Evolutionary conservation across 2,113 vertebrate species (phyloP).

Genomic region (Acrocephalus arundinaceus): DNA sequence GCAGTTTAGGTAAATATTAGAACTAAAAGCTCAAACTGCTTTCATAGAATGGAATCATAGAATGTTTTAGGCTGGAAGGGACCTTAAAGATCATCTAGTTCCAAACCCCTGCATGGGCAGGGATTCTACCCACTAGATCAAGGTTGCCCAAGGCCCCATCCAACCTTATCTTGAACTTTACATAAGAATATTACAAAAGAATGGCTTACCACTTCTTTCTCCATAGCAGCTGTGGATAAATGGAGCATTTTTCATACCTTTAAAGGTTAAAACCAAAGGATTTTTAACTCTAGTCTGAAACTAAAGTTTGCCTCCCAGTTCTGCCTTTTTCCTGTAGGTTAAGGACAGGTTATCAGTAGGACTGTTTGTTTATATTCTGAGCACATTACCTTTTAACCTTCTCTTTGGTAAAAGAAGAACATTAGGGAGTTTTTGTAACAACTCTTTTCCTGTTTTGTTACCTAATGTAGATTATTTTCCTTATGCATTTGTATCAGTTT

Average conservation of each 20-base stretch:
- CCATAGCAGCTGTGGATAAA: not conserved
- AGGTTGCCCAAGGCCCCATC: not conserved
- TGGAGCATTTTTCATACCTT: not conserved
- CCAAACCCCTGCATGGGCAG: not conserved
- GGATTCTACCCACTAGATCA: not conserved
- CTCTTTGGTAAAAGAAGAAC: not conserved
- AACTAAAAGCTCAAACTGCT: not conserved
- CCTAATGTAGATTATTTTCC: not conserved
- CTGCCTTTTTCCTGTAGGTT: not conserved
- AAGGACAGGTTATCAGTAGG: not conserved
- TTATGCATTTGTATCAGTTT: not conserved
- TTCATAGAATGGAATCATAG: not conserved
- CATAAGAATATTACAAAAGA: not conserved
- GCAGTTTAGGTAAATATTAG: not conserved
- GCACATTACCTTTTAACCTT: not conserved
- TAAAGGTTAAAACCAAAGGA: not conserved
- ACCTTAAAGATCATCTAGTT: not conserved
- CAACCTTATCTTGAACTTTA: not conserved
- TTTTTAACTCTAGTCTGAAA: not conserved
- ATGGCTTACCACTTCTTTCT: not conserved
- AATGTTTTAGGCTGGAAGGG: not conserved
- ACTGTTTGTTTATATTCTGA: not conserved
- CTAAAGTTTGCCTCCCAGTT: not conserved
- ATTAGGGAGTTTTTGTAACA: not conserved
- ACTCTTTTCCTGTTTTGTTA: not conserved